These are phyloP conservation scores for Ictalurus furcatus DNA, from an alignment of 2,113 vertebrate genomes.

Conservation along the genomic window DNA sequence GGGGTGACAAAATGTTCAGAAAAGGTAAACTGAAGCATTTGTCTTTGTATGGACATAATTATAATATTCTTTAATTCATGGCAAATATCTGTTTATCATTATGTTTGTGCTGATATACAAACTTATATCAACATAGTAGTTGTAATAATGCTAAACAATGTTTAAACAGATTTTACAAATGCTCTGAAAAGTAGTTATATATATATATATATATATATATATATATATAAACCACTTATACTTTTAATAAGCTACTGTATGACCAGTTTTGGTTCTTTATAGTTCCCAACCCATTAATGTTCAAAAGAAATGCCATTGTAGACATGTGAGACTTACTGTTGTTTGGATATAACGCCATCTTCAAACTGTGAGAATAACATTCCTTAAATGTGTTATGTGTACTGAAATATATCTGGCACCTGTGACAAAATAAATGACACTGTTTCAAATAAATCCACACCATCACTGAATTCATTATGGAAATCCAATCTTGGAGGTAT, in stretches of 20 bases:
- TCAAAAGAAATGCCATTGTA: slow-evolving; percentile 3
- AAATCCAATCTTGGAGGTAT: slow-evolving; percentile 63
- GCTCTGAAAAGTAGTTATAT: too few species aligned
- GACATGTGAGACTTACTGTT: slow-evolving; percentile 50
- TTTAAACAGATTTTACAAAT: too few species aligned
- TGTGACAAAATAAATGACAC: slow-evolving; percentile 70
- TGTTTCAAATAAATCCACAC: slow-evolving; percentile 66
- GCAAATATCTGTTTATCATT: slow-evolving; percentile 31
- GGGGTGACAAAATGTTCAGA: slow-evolving; percentile 48
- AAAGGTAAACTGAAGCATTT: slow-evolving; percentile 43
- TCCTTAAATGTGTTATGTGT: slow-evolving; percentile 58
- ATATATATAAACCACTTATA: background rate
- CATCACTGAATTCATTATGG: slow-evolving; percentile 69
- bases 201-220: too few species aligned
- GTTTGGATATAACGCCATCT: slow-evolving; percentile 59
- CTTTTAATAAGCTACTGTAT: background rate
- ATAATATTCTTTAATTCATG: slow-evolving; percentile 28
- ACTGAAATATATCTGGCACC: slow-evolving; percentile 63
- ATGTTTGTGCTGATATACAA: slow-evolving; percentile 11
- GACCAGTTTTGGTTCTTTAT: background rate
- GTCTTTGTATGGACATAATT: slow-evolving; percentile 42
- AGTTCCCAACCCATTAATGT: background rate
- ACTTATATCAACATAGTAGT: too few species aligned
- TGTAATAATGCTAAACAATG: too few species aligned
- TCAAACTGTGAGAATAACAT: slow-evolving; percentile 59